Conservation (phyloP, 2,797 vertebrate species). For the Lepus oiostolus region DNA sequence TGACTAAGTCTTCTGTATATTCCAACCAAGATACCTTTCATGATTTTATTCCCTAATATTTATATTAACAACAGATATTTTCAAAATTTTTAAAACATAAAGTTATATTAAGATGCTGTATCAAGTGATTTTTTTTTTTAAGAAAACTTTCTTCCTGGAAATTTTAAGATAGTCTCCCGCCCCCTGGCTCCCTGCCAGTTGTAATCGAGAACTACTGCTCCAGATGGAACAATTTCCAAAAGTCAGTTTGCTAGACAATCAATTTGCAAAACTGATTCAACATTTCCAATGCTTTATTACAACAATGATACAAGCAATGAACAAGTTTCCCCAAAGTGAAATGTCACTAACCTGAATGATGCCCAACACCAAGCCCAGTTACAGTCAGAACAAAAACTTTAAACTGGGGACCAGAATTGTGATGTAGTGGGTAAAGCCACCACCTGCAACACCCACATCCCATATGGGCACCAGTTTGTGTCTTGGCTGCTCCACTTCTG, state of each 20-base stretch:
- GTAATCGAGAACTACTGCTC: neutral
- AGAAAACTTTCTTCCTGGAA: constrained; percentile 8
- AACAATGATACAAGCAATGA: neutral
- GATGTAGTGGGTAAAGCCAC: no score
- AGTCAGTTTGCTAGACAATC: neutral
- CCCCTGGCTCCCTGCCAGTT: neutral
- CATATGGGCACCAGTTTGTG: no score
- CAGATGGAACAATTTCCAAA: constrained; percentile 15
- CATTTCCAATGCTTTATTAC: neutral
- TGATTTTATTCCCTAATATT: constrained; percentile 16
- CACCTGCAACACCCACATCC: no score
- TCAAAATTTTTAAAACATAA: constrained; percentile 60
- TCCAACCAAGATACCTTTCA: constrained; percentile 2
- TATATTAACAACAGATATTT: constrained; percentile 44
- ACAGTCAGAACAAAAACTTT: constrained; percentile 27
- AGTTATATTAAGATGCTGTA: neutral
- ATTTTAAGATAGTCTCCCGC: neutral
- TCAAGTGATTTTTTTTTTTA: neutral
- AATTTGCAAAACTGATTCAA: neutral
- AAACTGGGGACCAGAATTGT: neutral
- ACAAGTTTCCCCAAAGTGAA: neutral
- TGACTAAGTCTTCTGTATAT: neutral
- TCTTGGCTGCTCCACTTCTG: no score
- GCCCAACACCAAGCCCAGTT: neutral
- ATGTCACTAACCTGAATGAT: neutral